These are phyloP conservation scores for Rhinopomastus cyanomelas DNA, from an alignment of 2,113 vertebrate species.

Conservation along the genomic window DNA sequence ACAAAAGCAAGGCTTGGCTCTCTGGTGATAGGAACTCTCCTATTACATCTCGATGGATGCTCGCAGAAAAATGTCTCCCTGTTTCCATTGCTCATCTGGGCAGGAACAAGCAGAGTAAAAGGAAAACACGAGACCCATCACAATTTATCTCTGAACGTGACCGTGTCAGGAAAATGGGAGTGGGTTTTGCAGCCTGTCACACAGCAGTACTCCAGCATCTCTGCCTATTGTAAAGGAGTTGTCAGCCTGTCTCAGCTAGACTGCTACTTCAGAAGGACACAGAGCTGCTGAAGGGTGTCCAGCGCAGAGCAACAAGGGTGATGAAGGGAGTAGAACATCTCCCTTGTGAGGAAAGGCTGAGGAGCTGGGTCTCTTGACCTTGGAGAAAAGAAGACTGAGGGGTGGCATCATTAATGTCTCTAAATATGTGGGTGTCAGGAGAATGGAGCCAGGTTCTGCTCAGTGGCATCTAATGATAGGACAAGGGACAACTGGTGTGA, in stretches of 20 bases:
- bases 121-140: constrained; percentile 5
- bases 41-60: constrained; percentile 44
- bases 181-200: neutral
- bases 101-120: neutral
- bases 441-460: too few species aligned
- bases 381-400: too few species aligned
- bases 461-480: too few species aligned
- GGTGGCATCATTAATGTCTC: too few species aligned
- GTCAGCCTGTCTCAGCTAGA: neutral
- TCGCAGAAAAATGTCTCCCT: constrained; percentile 27
- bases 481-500: too few species aligned
- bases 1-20: constrained; percentile 36
- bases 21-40: constrained; percentile 39
- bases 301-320: too few species aligned
- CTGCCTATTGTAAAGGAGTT: neutral
- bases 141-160: constrained; percentile 1
- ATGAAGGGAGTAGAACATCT: too few species aligned
- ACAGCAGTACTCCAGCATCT: neutral
- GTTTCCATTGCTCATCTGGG: constrained; percentile 28
- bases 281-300: too few species aligned
- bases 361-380: too few species aligned
- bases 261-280: too few species aligned
- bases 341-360: too few species aligned
- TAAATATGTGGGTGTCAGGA: too few species aligned
- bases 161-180: neutral